Percentiles rank a stretch among this genome's conserved stretches.
Evolutionary conservation across 2,797 vertebrate genomes (phyloP).

Genomic region (Urocyon cinereoargenteus): DNA sequence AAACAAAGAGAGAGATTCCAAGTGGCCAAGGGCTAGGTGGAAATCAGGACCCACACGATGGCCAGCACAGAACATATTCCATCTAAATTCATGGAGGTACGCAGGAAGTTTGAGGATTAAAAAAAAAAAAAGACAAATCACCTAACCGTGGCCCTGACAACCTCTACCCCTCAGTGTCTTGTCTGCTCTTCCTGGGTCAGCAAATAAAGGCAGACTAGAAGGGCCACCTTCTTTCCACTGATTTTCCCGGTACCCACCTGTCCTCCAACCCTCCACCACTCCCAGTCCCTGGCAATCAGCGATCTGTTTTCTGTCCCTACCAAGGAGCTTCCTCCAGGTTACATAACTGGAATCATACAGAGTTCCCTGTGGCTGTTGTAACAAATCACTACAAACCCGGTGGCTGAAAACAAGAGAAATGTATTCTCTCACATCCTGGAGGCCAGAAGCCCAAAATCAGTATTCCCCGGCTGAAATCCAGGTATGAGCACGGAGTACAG

Average conservation of each 20-base stretch:
- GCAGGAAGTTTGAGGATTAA: background rate
- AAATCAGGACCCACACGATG: background rate
- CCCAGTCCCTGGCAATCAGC: background rate
- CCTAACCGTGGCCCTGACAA: background rate
- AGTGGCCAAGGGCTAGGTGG: background rate
- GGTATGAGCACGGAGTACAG: too few relatives aligned
- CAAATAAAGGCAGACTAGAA: background rate
- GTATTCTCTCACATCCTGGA: background rate
- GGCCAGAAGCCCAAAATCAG: constrained; percentile 18
- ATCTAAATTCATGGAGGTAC: background rate
- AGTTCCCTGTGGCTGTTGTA: background rate
- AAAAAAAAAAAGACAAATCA: background rate
- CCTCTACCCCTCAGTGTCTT: rapidly evolving
- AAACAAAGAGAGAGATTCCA: background rate
- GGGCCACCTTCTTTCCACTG: background rate
- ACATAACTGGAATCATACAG: background rate
- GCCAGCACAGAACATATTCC: background rate
- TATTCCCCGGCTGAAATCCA: background rate
- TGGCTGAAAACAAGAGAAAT: background rate
- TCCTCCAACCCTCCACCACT: background rate
- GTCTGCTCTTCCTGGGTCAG: background rate
- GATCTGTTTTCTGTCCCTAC: background rate
- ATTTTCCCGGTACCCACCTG: rapidly evolving
- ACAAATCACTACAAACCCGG: background rate
- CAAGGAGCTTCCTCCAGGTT: background rate